Evolutionary conservation across 1,140 invertebrate genomes (phyloP).

Genomic region (Eriosoma lanigerum): DNA sequence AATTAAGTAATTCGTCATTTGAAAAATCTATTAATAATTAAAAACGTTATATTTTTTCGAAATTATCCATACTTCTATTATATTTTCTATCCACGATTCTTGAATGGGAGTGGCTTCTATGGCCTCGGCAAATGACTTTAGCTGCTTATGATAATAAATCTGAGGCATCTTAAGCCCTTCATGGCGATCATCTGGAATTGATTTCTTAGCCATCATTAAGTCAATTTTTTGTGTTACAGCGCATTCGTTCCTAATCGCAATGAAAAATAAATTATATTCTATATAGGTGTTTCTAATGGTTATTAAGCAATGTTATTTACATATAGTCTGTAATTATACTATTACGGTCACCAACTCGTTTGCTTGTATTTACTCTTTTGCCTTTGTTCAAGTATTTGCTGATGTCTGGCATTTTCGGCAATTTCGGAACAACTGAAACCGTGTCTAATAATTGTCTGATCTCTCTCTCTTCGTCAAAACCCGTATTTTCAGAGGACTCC

Average conservation of each 20-base stretch:
- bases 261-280: not conserved
- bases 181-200: not conserved
- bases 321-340: conserved; percentile 40
- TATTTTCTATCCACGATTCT: conserved; percentile 39
- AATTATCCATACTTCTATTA: not conserved
- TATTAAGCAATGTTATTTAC: not conserved
- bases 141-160: conserved; percentile 20
- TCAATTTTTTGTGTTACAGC: conserved; percentile 40
- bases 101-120: conserved; percentile 31
- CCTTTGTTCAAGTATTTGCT: conserved; percentile 30
- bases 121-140: not conserved
- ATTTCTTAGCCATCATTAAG: conserved; percentile 22
- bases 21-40: not conserved
- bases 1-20: not conserved
- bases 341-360: not conserved
- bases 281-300: too few relatives aligned
- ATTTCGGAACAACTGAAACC: conserved; percentile 8
- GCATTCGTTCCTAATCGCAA: conserved; percentile 15
- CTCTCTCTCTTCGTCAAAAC: not conserved
- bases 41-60: not conserved
- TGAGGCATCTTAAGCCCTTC: conserved; percentile 18
- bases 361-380: not conserved
- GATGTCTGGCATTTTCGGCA: conserved; percentile 40
- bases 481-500: not conserved
- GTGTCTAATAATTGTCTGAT: conserved; percentile 23